Evolutionary conservation across 64 coral and sea anemone species (phyloP), one percentile per base, ranked within the genome.

Genomic region (Porites lutea): DNA sequence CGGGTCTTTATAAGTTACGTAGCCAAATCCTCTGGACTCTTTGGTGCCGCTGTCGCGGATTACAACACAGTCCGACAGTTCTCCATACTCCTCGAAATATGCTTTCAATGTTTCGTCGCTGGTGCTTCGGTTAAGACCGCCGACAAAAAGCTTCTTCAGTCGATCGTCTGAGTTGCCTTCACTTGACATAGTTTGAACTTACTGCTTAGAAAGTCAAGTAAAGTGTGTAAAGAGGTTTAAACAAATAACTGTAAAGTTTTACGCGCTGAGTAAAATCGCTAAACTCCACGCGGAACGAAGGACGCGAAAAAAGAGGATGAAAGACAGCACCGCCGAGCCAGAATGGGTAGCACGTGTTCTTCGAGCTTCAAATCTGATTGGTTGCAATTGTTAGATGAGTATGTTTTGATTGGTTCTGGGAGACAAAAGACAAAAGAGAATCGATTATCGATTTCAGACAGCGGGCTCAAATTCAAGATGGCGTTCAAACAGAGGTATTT

Each of bases 11-110:
- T 94, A 96, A 50, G 97, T 99, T 11, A 99, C 97, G 82, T 96
- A 99, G 12, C 97, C 97, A 85, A 99, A 99, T 12, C 97, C 94
- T 76, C 97, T 84, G 6, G 97, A 99, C 0, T 72, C 76, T 27
- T 96, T 99, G 3, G 18, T 77, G 22, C 71, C 53, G 15, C 71
- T 68, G 69, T 99, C 94, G 65, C 70, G 71, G 49, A 99, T 99
- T 1, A 99, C 97, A 2, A 99, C 91, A 75, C 94, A 95, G 78
- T 99, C 97, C 1, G 94, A 89, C n/a, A 99, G 84, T 44, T 90
- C 75, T 48, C 94, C 97, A 66, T 96, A 96, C 50, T 78, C 78
- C 3, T 86, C 88, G 13, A 99, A 99, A 83, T 96, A 93, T 13
- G 82, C 79, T n/a, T 72, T 93, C 45, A 99, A 79, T 48, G 75